These are phyloP conservation scores for Cheilosia variabilis DNA, from an alignment of 2,888 invertebrate species.

Conservation along the genomic window DNA sequence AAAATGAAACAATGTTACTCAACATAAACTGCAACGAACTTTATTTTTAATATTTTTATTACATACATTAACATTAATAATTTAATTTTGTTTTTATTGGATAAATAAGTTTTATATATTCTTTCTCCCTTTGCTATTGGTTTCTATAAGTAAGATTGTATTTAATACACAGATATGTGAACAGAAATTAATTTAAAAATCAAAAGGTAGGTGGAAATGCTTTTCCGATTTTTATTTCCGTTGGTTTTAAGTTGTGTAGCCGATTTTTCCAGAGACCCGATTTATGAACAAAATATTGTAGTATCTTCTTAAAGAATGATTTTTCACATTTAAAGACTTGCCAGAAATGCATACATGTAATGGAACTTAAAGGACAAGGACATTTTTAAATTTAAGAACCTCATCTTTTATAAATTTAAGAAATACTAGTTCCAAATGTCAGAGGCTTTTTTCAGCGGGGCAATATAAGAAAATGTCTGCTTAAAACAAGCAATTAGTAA, in stretches of 20 bases:
- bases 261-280: not conserved
- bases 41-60: not conserved
- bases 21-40: conserved; percentile 15
- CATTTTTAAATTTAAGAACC: no score
- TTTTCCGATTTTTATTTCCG: not conserved
- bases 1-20: conserved; percentile 5
- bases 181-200: not conserved
- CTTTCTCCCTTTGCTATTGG: not conserved
- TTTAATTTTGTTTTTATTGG: not conserved
- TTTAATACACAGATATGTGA: conserved; percentile 18
- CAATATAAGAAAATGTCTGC: no score
- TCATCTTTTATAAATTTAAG: no score
- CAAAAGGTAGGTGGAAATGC: not conserved
- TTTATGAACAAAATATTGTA: not conserved
- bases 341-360: no score
- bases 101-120: not conserved
- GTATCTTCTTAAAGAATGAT: no score
- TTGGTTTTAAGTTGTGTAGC: not conserved
- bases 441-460: no score
- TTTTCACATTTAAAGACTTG: no score
- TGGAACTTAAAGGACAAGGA: no score
- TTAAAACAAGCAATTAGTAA: no score
- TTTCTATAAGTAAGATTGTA: not conserved
- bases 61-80: conserved; percentile 10
- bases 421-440: no score